Base-by-base conservation (phyloP, 2,888 invertebrate species). In the Neuroscelio doddi region DNA sequence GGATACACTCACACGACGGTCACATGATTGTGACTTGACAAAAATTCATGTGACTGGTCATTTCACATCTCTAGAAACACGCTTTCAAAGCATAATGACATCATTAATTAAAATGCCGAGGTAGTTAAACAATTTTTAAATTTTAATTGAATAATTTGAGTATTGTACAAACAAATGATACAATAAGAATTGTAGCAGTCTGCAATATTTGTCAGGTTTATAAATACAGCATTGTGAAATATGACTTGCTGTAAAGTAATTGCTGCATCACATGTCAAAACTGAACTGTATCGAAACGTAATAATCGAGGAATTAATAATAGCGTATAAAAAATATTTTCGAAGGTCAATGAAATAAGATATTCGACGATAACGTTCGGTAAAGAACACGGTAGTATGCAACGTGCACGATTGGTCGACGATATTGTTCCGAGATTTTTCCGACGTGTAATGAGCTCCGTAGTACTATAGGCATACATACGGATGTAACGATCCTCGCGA, bases 371-470 rank as follows among this genome's bases (percentile, higher is more conserved):
- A 55, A 50, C 49, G 50, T 55, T 62, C 50, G 50, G 50, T 21
- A 41, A 50, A 46, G 32, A 24, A 51, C 39, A 49, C 34, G 45
- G 34, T 56, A 56, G 55, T 56, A 45, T 27, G 47, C 51, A 16
- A 51, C n/a, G 16, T 17, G 50, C 36, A 46, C 47, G 63, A 63
- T 63, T 56, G 52, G 51, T 32, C 30, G 57, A 36, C 30, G 57
- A 52, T 52, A 57, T 64, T 57, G 63, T 52, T 57, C 52, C 39
- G 47, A 32, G 38, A 52, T 64, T 57, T 64, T 52, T 64, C 26
- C 44, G 24, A 38, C 8, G 52, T 52, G 63, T 64, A 57, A 64
- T 57, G 57, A 64, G 57, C 56, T 56, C n/a, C 26, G 53, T 47
- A 53, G 61, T 62, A 62, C 38, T 39, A 21, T 27, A 46, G 41